Evolutionary conservation across 2,797 vertebrate genomes (phyloP).

Genomic region (Phoebastria nigripes): DNA sequence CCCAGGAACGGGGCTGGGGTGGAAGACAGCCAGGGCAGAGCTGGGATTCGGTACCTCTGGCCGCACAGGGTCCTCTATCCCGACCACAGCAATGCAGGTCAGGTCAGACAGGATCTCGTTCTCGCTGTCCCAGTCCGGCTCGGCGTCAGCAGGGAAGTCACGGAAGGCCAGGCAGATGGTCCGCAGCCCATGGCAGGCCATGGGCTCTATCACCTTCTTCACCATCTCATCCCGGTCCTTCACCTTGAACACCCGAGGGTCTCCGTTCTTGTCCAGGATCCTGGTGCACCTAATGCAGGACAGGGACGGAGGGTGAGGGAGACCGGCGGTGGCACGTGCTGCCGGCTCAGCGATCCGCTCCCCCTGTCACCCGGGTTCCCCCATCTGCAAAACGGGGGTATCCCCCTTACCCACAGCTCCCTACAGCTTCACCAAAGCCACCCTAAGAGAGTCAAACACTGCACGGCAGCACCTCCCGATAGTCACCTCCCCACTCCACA

Average conservation of each 20-base stretch:
- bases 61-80: slow-evolving; percentile 96
- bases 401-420: background rate
- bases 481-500: background rate
- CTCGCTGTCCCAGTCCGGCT: slow-evolving; percentile 91
- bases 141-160: slow-evolving; percentile 80
- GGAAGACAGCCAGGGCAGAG: no score
- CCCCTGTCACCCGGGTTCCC: background rate
- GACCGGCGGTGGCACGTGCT: accelerated
- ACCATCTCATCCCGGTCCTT: slow-evolving; percentile 95
- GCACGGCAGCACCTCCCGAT: accelerated
- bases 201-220: slow-evolving; percentile 92
- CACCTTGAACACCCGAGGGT: slow-evolving; percentile 80
- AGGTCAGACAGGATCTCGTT: slow-evolving; percentile 87
- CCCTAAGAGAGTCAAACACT: background rate
- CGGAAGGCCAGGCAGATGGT: slow-evolving; percentile 94
- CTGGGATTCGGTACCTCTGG: slow-evolving; percentile 80
- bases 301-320: background rate
- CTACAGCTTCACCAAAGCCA: background rate
- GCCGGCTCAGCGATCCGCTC: background rate
- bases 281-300: slow-evolving; percentile 85
- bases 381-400: background rate
- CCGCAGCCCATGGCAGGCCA: slow-evolving; percentile 92
- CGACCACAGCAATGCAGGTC: slow-evolving; percentile 90
- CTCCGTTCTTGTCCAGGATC: slow-evolving; percentile 85
- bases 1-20: accelerated